These are phyloP conservation scores for Trimorus sp. DNA, from an alignment of 2,888 invertebrate species.

Conservation along the genomic window DNA sequence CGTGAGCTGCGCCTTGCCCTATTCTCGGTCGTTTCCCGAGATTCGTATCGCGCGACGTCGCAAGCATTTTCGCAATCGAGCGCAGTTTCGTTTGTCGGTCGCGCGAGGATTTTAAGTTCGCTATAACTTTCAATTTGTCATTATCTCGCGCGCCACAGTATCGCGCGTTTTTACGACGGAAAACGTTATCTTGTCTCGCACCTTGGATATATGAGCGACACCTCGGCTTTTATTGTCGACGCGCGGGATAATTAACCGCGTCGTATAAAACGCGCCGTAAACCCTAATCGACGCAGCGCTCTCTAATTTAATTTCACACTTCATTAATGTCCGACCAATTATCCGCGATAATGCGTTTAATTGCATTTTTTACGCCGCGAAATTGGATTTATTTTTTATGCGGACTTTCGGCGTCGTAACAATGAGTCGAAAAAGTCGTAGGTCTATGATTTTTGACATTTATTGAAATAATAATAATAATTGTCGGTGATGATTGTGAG, in stretches of 20 bases:
- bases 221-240: conserved; percentile 27
- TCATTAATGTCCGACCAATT: background rate
- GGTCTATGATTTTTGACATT: too few relatives aligned
- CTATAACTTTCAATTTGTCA: conserved; percentile 37
- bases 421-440: too few relatives aligned
- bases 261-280: background rate
- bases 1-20: too few relatives aligned
- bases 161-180: conserved; percentile 30
- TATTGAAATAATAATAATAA: too few relatives aligned
- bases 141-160: conserved; percentile 18
- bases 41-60: too few relatives aligned
- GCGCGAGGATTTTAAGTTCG: conserved; percentile 12
- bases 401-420: too few relatives aligned
- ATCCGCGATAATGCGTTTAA: too few relatives aligned
- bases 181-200: conserved; percentile 35
- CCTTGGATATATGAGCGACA: conserved; percentile 10
- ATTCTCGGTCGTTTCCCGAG: too few relatives aligned
- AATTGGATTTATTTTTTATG: too few relatives aligned
- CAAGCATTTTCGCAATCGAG: background rate
- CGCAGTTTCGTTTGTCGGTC: background rate
- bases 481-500: too few relatives aligned
- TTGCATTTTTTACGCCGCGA: too few relatives aligned
- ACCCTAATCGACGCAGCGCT: background rate
- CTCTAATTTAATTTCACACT: background rate
- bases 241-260: conserved; percentile 28